These are phyloP conservation scores for Protobothrops flavoviridis DNA, from an alignment of 2,113 vertebrate genomes.

Conservation along the genomic window DNA sequence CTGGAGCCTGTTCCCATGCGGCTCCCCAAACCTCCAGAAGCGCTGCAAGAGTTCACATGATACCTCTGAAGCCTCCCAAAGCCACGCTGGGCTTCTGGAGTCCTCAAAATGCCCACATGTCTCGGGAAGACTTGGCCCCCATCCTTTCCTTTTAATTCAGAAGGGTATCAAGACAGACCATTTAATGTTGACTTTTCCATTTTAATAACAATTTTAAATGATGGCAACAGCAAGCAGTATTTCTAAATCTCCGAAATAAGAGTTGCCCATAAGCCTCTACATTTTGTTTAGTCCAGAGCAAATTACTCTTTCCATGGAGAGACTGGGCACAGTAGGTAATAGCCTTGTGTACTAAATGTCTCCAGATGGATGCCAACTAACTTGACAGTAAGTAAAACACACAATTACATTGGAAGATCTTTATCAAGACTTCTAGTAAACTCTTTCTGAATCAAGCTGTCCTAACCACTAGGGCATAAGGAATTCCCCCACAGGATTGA, in stretches of 20 bases:
- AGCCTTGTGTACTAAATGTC: background rate
- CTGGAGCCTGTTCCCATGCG: background rate
- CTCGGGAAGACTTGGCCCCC: background rate
- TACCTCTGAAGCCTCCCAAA: background rate
- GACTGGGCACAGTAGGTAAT: background rate
- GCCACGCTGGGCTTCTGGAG: too few species aligned
- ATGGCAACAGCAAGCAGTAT: background rate
- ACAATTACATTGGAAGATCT: background rate
- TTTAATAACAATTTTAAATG: background rate
- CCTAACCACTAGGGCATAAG: too few species aligned
- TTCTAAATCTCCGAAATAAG: background rate
- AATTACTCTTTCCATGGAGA: background rate
- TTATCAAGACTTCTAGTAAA: background rate
- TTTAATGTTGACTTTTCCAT: background rate
- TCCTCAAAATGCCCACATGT: background rate
- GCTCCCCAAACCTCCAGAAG: background rate
- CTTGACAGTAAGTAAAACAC: background rate
- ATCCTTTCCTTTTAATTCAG: background rate
- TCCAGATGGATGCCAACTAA: background rate
- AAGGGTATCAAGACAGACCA: background rate
- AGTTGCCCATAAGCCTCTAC: background rate
- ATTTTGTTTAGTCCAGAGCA: background rate
- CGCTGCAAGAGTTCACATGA: background rate
- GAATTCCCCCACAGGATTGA: background rate
- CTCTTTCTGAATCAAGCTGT: background rate